Evolutionary conservation across 2,888 invertebrate species (phyloP).

Genomic region (Mechanitis messenoides): DNA sequence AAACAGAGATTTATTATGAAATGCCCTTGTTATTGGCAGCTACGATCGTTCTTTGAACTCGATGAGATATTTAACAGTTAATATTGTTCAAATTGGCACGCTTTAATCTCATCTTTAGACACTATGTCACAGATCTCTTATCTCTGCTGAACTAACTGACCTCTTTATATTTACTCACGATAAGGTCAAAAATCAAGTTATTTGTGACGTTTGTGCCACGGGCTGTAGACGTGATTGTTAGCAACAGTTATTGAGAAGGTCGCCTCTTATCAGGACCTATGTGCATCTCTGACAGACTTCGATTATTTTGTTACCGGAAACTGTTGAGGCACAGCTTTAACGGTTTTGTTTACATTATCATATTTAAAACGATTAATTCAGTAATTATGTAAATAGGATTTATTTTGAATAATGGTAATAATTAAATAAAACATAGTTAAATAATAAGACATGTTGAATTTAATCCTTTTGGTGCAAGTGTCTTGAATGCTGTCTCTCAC

Average conservation of each 20-base stretch:
- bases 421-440: too few relatives aligned
- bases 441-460: too few relatives aligned
- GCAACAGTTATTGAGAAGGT: conserved; percentile 32
- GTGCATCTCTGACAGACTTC: conserved; percentile 32
- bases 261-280: conserved; percentile 37
- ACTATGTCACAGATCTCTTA: conserved; percentile 7
- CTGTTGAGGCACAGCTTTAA: too few relatives aligned
- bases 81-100: neutral
- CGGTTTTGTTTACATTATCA: too few relatives aligned
- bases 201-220: conserved; percentile 53
- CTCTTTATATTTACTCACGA: conserved; percentile 37
- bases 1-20: neutral
- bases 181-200: conserved; percentile 44
- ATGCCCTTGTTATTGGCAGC: neutral
- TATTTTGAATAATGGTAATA: too few relatives aligned
- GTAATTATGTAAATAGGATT: too few relatives aligned
- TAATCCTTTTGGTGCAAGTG: too few relatives aligned
- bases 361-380: too few relatives aligned
- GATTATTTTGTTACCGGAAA: conserved; percentile 31
- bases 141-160: conserved; percentile 15
- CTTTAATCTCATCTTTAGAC: neutral
- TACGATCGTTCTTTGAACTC: conserved; percentile 4
- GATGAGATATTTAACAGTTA: conserved; percentile 1
- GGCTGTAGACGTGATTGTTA: conserved; percentile 35
- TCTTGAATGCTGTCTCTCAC: too few relatives aligned